Evolutionary conservation across 2,888 invertebrate species (phyloP).

Genomic region (Euspilapteryx auroguttella): DNA sequence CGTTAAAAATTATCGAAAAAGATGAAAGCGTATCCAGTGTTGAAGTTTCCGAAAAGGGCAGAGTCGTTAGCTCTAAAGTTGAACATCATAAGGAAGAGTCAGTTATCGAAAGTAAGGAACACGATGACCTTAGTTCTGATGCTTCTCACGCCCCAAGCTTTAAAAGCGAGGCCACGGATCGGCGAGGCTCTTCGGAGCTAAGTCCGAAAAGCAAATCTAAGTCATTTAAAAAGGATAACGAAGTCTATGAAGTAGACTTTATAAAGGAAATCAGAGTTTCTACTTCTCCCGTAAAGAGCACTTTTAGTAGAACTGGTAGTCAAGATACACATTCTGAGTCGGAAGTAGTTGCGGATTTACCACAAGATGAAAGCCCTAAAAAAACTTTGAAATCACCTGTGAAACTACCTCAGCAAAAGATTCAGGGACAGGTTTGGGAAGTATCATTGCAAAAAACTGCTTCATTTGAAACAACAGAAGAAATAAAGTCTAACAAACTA

Average conservation of each 20-base stretch:
- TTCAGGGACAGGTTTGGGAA: constrained; percentile 50
- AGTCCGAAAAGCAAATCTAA: constrained; percentile 50
- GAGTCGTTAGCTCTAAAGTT: constrained; percentile 40
- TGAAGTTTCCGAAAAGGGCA: constrained; percentile 48
- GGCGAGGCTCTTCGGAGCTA: constrained; percentile 34
- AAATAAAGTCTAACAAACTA: constrained; percentile 19
- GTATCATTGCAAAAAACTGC: constrained; percentile 41
- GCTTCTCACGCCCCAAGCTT: constrained; percentile 48
- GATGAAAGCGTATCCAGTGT: constrained; percentile 43
- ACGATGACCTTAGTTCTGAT: constrained; percentile 48
- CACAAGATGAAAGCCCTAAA: constrained; percentile 42
- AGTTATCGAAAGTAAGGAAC: constrained; percentile 50
- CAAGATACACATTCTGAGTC: constrained; percentile 61
- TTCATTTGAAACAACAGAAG: constrained; percentile 33
- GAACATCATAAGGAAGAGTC: constrained; percentile 52
- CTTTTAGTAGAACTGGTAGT: constrained; percentile 55
- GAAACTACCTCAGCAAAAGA: constrained; percentile 41
- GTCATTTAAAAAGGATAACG: constrained; percentile 49
- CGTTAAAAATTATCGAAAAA: constrained; percentile 43
- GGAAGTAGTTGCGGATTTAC: constrained; percentile 52
- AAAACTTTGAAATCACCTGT: constrained; percentile 36
- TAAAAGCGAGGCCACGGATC: constrained; percentile 39
- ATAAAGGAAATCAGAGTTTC: constrained; percentile 58
- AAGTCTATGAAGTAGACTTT: constrained; percentile 53
- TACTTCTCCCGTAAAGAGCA: constrained; percentile 48